These are phyloP conservation scores for Erythrolamprus reginae DNA, from an alignment of 2,113 vertebrate genomes.

Conservation along the genomic window DNA sequence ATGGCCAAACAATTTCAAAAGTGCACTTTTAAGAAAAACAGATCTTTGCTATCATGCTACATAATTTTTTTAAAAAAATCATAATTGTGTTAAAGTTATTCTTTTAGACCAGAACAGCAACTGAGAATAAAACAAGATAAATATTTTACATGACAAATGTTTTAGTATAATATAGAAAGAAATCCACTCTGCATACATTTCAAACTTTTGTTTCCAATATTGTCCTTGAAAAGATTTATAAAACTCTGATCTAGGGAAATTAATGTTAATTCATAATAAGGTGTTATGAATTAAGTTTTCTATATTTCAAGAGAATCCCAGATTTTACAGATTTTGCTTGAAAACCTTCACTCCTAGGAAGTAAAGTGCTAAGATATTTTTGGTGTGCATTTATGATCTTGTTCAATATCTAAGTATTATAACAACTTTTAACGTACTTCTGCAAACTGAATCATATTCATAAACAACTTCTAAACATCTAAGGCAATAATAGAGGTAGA, in stretches of 20 bases:
- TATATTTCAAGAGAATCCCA: background rate
- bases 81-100: background rate
- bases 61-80: background rate
- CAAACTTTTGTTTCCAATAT: background rate
- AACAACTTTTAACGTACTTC: background rate
- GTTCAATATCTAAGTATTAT: background rate
- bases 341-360: background rate
- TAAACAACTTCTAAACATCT: background rate
- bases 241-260: background rate
- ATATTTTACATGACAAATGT: background rate
- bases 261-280: background rate
- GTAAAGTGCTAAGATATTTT: background rate
- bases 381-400: background rate
- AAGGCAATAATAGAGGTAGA: constrained; percentile 32
- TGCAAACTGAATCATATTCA: constrained; percentile 3
- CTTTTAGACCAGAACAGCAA: background rate
- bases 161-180: background rate
- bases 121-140: background rate
- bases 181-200: background rate
- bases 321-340: background rate
- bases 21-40: background rate
- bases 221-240: background rate
- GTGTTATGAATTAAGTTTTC: background rate
- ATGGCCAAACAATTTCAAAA: background rate
- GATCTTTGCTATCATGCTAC: background rate